Conservation (phyloP, 1,140 invertebrate genomes). For the Lutraria rhynchaena region DNA sequence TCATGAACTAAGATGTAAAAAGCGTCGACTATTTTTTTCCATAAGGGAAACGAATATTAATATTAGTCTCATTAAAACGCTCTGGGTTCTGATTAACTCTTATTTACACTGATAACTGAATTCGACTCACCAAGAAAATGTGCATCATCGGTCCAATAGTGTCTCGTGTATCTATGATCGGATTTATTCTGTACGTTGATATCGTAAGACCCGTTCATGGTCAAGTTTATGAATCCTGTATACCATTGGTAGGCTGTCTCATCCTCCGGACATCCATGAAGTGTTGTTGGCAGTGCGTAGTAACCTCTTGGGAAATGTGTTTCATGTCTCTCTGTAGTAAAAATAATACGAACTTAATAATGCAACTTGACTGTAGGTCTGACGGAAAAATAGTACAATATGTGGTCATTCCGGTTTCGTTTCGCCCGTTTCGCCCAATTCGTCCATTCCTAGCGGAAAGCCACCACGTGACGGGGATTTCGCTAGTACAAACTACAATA, state of each 20-base stretch:
- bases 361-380: no score
- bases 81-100: no score
- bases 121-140: neutral
- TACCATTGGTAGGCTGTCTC: neutral
- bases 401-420: no score
- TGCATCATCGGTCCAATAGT: conserved; percentile 15
- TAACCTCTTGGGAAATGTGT: conserved; percentile 3
- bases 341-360: no score
- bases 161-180: neutral
- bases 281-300: neutral
- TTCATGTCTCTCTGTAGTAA: neutral
- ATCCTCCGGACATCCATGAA: conserved; percentile 10
- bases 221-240: conserved; percentile 10
- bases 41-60: neutral
- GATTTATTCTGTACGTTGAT: no score
- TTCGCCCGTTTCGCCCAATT: no score
- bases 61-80: no score
- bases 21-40: neutral
- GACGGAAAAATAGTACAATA: no score
- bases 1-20: neutral
- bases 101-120: no score
- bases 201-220: neutral
- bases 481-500: no score
- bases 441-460: no score
- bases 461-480: no score